These are phyloP conservation scores for Desmophyllum pertusum DNA, from an alignment of 92 coral and sea anemone genomes.

Conservation along the genomic window DNA sequence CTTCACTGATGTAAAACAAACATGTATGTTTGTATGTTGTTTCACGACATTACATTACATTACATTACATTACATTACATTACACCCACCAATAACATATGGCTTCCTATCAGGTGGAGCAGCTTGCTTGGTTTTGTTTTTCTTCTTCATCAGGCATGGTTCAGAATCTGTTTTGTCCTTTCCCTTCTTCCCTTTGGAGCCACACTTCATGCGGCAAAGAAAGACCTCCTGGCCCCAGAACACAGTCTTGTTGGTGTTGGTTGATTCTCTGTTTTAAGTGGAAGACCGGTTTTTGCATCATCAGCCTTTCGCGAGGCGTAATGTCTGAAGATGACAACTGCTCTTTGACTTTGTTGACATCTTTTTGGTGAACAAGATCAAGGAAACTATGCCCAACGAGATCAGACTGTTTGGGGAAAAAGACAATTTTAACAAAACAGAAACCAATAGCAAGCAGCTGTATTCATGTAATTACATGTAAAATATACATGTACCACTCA, in stretches of 20 bases:
- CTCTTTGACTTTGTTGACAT: slow-evolving; percentile 77
- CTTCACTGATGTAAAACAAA: too few relatives aligned
- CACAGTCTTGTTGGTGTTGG: slow-evolving; percentile 65
- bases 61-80: neutral
- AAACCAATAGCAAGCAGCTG: neutral
- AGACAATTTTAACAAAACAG: too few relatives aligned
- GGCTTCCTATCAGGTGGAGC: slow-evolving; percentile 62
- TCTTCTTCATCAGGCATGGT: slow-evolving; percentile 60
- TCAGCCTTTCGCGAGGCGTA: slow-evolving; percentile 61
- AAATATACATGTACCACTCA: too few relatives aligned
- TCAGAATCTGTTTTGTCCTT: slow-evolving; percentile 49
- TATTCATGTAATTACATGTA: too few relatives aligned
- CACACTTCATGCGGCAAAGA: slow-evolving; percentile 89
- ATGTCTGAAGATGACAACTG: slow-evolving; percentile 75
- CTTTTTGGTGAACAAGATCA: slow-evolving; percentile 83
- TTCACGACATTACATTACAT: too few relatives aligned
- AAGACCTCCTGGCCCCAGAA: slow-evolving; percentile 92
- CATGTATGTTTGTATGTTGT: too few relatives aligned
- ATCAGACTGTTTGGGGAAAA: too few relatives aligned
- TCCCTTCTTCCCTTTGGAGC: slow-evolving; percentile 38
- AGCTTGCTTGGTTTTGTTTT: slow-evolving; percentile 54
- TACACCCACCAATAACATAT: slow-evolving; percentile 67
- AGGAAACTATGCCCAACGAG: slow-evolving; percentile 84
- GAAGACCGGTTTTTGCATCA: slow-evolving; percentile 42
- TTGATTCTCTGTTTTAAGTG: slow-evolving; percentile 48